Base-by-base conservation (phyloP, 2,888 invertebrate genomes). In the Dinocampus coccinellae region DNA sequence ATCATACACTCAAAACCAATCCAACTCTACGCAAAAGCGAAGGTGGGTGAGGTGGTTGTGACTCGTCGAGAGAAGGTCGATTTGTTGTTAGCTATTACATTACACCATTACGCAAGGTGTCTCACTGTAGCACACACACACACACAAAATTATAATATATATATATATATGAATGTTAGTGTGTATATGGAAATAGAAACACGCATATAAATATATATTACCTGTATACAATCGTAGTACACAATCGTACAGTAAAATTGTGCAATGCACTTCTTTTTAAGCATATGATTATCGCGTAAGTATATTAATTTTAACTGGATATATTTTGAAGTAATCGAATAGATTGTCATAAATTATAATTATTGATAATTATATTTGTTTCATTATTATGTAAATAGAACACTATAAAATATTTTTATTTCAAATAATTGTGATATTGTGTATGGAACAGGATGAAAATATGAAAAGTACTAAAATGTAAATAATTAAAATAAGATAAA, bases 91-190 rank as follows among this genome's bases (percentile, higher is more conserved):
- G 63, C 63, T 80, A 81, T 83, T 83, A 81, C 81, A 82, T 81
- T 83, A 83, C 84, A 83, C 81, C 77, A 78, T 84, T 84, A 81
- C 83, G 84, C 83, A 84, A 84, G 76, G 76, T 73, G 47, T 66
- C 70, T 64, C 73, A 53, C 70, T 34, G 11, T n/a, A 47, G 39
- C n/a, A n/a, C 39, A 39, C 39, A 39, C n/a, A 3, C 13, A n/a
- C n/a, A n/a, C n/a, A n/a, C n/a, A n/a, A n/a, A n/a, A n/a, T n/a
- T 29, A 29, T 29, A 29, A 7, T 53, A 39, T 47, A 39, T 47
- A n/a, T 47, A 47, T 20, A 16, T 47, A 47, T 1, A n/a, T n/a
- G n/a, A n/a, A n/a, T n/a, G n/a, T n/a, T n/a, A n/a, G n/a, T n/a
- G n/a, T n/a, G n/a, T n/a, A n/a, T n/a, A n/a, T n/a, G n/a, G n/a